A percentile compares a stretch with the other conserved stretches of the same genome.
Evolutionary conservation across 2,888 invertebrate genomes (phyloP).

Genomic region (Synergus laeviventris): DNA sequence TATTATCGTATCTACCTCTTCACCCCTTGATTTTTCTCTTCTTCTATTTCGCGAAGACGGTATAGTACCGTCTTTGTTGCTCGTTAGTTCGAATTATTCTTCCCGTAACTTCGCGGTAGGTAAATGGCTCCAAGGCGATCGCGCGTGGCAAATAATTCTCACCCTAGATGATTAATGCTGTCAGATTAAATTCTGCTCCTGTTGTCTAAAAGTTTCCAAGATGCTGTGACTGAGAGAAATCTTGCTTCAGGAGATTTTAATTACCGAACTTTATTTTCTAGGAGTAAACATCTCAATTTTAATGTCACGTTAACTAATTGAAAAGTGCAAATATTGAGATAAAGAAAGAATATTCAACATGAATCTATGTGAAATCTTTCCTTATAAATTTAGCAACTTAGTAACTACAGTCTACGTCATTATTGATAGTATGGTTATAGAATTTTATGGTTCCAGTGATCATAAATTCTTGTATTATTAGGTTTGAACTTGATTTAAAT

Average conservation of each 20-base stretch:
- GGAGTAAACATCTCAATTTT: no score
- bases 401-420: background rate
- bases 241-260: background rate
- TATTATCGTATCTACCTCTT: background rate
- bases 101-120: constrained; percentile 50
- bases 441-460: constrained; percentile 24
- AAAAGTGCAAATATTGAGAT: no score
- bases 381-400: background rate
- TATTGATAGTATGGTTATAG: constrained; percentile 19
- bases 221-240: constrained; percentile 1
- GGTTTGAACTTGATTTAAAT: no score
- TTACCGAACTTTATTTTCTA: no score
- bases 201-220: constrained; percentile 17
- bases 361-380: background rate
- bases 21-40: background rate
- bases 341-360: background rate
- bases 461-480: background rate
- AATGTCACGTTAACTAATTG: no score
- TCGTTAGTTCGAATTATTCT: constrained; percentile 61
- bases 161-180: constrained; percentile 53
- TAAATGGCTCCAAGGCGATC: constrained; percentile 53
- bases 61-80: constrained; percentile 51
- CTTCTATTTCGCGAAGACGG: constrained; percentile 41
- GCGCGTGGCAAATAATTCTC: constrained; percentile 55
- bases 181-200: constrained; percentile 23